phyloP scores from a whole-genome alignment of 2,888 invertebrate species.

The Platycheirus albimanus region DNA sequence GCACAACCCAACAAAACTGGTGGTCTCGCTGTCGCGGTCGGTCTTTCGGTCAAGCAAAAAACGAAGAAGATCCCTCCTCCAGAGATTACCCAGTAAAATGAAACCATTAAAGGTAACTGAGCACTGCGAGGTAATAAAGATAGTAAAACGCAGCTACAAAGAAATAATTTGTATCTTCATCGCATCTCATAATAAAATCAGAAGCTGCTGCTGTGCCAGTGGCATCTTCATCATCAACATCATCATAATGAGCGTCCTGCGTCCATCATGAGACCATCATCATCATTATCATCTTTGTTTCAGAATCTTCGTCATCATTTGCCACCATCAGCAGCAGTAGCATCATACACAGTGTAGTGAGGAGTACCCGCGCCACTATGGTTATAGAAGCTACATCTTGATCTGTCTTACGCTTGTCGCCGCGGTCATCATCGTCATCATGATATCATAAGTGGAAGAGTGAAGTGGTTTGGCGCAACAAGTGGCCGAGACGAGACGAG shows the following conservation, averaged over 20 bases:
- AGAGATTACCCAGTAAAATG: conserved; percentile 63
- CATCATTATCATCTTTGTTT: conserved; percentile 36
- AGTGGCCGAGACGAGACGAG: conserved; percentile 60
- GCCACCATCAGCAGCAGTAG: conserved; percentile 49
- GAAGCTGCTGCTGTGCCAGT: conserved; percentile 50
- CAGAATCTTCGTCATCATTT: conserved; percentile 42
- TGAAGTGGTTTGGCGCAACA: conserved; percentile 69
- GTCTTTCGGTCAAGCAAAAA: background rate
- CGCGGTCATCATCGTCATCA: conserved; percentile 15
- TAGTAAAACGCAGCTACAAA: conserved; percentile 40
- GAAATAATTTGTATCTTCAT: conserved; percentile 57
- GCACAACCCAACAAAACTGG: no score
- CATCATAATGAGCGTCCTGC: conserved; percentile 53
- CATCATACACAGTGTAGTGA: no score
- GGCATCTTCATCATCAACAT: conserved; percentile 62
- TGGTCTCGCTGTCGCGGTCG: no score
- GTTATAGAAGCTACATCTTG: conserved; percentile 55
- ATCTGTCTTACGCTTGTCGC: conserved; percentile 54
- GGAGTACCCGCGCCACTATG: conserved; percentile 40
- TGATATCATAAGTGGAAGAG: conserved; percentile 19
- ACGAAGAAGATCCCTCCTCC: conserved; percentile 19
- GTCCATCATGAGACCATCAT: conserved; percentile 50
- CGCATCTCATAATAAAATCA: conserved; percentile 54
- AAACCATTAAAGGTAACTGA: conserved; percentile 72
- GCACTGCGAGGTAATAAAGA: conserved; percentile 43